Evolutionary conservation across 37 sponge, comb jelly and placozoan species (phyloP).

Genomic region (Theonella swinhoei): DNA sequence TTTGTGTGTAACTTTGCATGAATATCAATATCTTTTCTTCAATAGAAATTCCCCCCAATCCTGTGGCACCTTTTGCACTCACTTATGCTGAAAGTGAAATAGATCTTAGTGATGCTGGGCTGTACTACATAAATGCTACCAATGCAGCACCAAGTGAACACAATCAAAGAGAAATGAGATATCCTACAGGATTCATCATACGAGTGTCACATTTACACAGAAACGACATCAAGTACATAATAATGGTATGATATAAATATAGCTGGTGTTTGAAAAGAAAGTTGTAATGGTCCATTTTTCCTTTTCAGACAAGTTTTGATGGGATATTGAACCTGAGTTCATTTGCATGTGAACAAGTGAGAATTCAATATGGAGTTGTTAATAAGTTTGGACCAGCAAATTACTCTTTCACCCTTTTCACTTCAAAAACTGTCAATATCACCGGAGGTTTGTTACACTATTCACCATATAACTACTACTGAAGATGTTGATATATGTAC

Average conservation of each 20-base stretch:
- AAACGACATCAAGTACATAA: not conserved
- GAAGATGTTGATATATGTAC: not conserved
- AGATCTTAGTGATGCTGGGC: slow-evolving; percentile 9
- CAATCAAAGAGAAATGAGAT: not conserved
- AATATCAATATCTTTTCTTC: too few species aligned
- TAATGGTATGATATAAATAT: not conserved
- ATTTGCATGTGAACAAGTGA: slow-evolving; percentile 13
- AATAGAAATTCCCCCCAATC: not conserved
- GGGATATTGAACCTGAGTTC: slow-evolving; percentile 16
- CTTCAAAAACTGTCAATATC: not conserved
- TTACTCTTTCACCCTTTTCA: not conserved
- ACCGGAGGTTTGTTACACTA: slow-evolving; percentile 25
- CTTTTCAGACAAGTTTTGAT: slow-evolving; percentile 17
- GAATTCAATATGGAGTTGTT: slow-evolving; percentile 15
- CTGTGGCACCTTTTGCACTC: not conserved
- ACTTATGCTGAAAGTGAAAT: too few species aligned
- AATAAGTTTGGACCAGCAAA: slow-evolving; percentile 17
- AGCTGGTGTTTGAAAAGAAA: too few species aligned
- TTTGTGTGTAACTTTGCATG: too few species aligned
- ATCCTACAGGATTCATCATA: slow-evolving; percentile 23
- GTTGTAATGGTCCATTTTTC: not conserved
- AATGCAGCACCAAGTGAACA: not conserved
- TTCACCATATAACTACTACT: not conserved
- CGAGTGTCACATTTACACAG: not conserved
- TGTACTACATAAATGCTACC: slow-evolving; percentile 20